phyloP scores from a whole-genome alignment of 2,888 invertebrate genomes.

The Amphipoea oculea region DNA sequence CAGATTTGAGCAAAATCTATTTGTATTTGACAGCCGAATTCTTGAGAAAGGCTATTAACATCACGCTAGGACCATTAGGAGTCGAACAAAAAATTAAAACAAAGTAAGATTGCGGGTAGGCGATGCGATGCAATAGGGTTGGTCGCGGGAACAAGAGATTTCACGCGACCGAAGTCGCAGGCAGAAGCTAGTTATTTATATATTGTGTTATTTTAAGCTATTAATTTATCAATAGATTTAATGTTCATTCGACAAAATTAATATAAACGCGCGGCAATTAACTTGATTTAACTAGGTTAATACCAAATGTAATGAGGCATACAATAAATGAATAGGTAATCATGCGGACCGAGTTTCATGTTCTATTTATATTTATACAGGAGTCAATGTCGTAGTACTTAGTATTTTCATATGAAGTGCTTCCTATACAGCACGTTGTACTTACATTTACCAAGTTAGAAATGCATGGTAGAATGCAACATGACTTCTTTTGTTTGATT shows the following conservation, averaged over 20 bases:
- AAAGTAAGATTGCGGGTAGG: background rate
- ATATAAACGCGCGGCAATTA: slow-evolving; percentile 24
- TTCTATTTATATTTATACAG: slow-evolving; percentile 2
- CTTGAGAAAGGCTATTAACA: background rate
- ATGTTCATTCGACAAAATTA: slow-evolving; percentile 17
- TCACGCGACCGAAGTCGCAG: background rate
- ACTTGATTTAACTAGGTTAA: slow-evolving; percentile 31
- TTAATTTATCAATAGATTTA: slow-evolving; percentile 8
- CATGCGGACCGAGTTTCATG: slow-evolving; percentile 4
- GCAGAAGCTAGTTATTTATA: background rate
- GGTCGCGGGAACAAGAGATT: background rate
- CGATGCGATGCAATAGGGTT: background rate
- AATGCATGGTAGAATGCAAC: background rate
- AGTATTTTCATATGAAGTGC: background rate
- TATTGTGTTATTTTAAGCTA: background rate
- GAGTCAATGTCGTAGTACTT: background rate
- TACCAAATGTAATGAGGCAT: slow-evolving; percentile 33
- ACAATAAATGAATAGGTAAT: slow-evolving; percentile 13
- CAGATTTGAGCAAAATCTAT: background rate
- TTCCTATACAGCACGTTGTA: background rate
- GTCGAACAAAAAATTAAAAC: background rate
- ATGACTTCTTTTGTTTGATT: background rate
- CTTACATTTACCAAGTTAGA: background rate
- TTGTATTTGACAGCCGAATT: background rate
- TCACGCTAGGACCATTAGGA: background rate